Percentiles rank a stretch among this genome's conserved stretches.
Evolutionary conservation across 2,797 vertebrate genomes (phyloP).

Genomic region (Eurystomus glaucurus): DNA sequence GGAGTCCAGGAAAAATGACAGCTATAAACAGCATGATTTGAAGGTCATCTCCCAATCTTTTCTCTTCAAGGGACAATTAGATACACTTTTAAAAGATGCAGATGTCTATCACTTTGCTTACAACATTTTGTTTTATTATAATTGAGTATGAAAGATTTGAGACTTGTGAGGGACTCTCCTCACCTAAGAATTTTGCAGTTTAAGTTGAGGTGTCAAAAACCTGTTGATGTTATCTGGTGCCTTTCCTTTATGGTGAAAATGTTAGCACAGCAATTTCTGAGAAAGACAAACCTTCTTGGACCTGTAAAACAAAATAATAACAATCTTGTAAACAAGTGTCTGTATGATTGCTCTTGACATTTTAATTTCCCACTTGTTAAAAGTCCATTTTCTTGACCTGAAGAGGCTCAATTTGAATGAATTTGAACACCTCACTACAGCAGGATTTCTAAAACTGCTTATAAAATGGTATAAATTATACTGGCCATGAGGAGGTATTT

Average conservation of each 20-base stretch:
- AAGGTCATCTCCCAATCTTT: not conserved
- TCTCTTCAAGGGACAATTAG: not conserved
- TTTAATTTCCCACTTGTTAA: slow-evolving; percentile 81
- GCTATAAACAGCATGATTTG: not conserved
- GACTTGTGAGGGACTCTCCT: not conserved
- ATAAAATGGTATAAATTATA: slow-evolving; percentile 42
- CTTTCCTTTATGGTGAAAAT: slow-evolving; percentile 44
- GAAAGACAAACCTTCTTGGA: slow-evolving; percentile 49
- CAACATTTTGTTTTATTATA: not conserved
- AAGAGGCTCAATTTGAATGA: slow-evolving; percentile 65
- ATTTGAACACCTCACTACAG: slow-evolving; percentile 32
- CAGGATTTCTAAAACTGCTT: slow-evolving; percentile 62
- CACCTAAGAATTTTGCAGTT: slow-evolving; percentile 46
- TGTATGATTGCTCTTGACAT: slow-evolving; percentile 81
- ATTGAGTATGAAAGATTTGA: slow-evolving; percentile 20
- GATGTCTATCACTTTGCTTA: not conserved
- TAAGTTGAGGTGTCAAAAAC: slow-evolving; percentile 40
- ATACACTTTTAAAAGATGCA: not conserved
- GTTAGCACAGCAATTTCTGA: slow-evolving; percentile 32
- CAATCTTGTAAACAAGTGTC: slow-evolving; percentile 70
- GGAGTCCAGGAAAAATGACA: not conserved
- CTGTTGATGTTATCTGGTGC: slow-evolving; percentile 11
- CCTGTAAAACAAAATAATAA: slow-evolving; percentile 70
- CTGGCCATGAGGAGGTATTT: slow-evolving; percentile 42
- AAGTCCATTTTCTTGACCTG: slow-evolving; percentile 78